phyloP scores from a whole-genome alignment of 2,113 vertebrate genomes.

The Hemiscyllium ocellatum region DNA sequence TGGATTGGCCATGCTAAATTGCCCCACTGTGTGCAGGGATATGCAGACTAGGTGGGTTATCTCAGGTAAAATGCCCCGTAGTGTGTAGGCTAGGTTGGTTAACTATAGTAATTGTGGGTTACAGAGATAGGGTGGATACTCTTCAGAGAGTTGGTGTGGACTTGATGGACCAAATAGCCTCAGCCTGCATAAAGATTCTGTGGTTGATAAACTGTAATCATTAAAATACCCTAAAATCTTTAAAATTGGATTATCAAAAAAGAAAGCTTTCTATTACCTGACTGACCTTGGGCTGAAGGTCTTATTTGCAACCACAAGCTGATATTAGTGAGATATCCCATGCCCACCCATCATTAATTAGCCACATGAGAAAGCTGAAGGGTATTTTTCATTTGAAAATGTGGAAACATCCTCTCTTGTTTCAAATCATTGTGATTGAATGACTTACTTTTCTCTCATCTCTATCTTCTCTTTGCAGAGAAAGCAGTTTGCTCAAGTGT shows the following conservation, averaged over 20 bases:
- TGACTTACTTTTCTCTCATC: neutral
- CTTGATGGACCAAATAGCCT: too few species aligned
- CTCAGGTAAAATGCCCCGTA: too few species aligned
- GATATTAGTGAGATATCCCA: neutral
- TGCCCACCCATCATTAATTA: neutral
- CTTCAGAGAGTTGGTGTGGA: too few species aligned
- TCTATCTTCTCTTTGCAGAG: neutral
- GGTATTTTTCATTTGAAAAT: neutral
- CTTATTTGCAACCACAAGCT: neutral
- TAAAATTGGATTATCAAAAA: neutral
- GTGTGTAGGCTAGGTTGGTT: too few species aligned
- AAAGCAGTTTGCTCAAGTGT: neutral
- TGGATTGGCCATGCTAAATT: too few species aligned
- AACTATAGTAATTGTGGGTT: too few species aligned
- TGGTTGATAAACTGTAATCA: neutral
- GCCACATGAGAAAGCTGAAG: neutral
- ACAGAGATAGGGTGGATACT: too few species aligned
- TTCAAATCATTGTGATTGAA: neutral
- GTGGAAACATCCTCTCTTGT: neutral
- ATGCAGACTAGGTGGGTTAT: too few species aligned
- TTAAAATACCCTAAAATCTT: neutral
- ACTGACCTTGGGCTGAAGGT: neutral
- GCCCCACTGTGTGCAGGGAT: too few species aligned
- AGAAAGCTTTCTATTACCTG: neutral
- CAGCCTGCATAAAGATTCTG: too few species aligned